Evolutionary conservation across 2,113 vertebrate genomes (phyloP).

Genomic region (Leptobrachium leishanense): DNA sequence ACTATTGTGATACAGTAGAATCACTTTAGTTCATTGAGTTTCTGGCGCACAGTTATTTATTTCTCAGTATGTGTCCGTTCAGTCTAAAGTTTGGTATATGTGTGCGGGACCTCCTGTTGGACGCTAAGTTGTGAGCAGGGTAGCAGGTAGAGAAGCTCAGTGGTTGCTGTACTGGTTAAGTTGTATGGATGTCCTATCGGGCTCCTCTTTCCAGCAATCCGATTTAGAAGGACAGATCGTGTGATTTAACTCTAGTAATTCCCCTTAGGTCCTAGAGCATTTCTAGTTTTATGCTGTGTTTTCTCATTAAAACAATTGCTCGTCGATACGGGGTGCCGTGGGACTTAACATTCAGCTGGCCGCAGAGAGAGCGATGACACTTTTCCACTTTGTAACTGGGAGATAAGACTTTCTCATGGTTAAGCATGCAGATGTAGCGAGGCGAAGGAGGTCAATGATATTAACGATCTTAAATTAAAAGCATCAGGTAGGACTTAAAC

Average conservation of each 20-base stretch:
- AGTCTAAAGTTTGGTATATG: no score
- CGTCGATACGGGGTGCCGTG: neutral
- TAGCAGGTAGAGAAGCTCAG: no score
- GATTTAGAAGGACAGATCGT: conserved; percentile 11
- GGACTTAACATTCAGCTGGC: neutral
- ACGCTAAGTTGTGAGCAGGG: no score
- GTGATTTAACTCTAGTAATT: conserved; percentile 10
- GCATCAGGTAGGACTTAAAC: neutral
- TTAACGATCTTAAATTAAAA: neutral
- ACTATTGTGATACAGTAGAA: no score
- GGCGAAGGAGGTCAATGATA: neutral
- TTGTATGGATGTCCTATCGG: conserved; percentile 10
- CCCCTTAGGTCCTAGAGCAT: neutral
- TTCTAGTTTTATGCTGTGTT: neutral
- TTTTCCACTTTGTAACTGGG: neutral
- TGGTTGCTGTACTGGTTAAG: conserved; percentile 10
- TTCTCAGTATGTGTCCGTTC: no score
- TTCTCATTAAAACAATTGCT: conserved; percentile 26
- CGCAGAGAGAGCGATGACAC: neutral
- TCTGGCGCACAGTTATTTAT: no score
- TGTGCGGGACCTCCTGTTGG: no score
- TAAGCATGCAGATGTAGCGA: neutral
- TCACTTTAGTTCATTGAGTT: no score
- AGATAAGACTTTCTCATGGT: neutral
- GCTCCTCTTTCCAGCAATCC: conserved; percentile 10